These are phyloP conservation scores for Carduelis carduelis DNA, from an alignment of 2,797 vertebrate genomes.

Conservation along the genomic window DNA sequence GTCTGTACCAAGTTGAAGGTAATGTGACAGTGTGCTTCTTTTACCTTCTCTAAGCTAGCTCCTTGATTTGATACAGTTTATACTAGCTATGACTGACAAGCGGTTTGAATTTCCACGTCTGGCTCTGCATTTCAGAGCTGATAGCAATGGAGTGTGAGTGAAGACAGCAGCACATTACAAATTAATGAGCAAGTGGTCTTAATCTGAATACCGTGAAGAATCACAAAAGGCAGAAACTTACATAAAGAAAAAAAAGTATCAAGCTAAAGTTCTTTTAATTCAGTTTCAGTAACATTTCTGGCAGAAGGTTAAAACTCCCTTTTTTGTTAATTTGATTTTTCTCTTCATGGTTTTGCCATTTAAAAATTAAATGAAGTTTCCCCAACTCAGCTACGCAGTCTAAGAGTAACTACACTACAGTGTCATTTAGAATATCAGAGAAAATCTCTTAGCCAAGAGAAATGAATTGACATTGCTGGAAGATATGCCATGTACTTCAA, in stretches of 20 bases:
- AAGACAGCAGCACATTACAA: not conserved
- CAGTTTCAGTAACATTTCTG: not conserved
- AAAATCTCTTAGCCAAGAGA: not conserved
- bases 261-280: not conserved
- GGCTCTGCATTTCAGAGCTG: not conserved
- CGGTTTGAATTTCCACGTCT: not conserved
- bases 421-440: not conserved
- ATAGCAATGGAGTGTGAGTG: not conserved
- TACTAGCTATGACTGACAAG: not conserved
- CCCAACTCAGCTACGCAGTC: not conserved
- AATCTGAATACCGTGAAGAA: not conserved
- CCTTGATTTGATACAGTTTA: not conserved
- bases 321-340: not conserved
- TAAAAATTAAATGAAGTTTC: not conserved
- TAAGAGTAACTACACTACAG: not conserved
- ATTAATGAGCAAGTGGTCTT: not conserved
- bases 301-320: not conserved
- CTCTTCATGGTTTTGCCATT: not conserved
- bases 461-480: not conserved
- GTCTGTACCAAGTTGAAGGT: not conserved
- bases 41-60: not conserved
- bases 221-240: not conserved
- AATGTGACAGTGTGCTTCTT: not conserved
- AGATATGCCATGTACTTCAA: not conserved
- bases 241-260: not conserved